phyloP scores from a whole-genome alignment of 2,888 invertebrate species.

The Idaea dimidiata region DNA sequence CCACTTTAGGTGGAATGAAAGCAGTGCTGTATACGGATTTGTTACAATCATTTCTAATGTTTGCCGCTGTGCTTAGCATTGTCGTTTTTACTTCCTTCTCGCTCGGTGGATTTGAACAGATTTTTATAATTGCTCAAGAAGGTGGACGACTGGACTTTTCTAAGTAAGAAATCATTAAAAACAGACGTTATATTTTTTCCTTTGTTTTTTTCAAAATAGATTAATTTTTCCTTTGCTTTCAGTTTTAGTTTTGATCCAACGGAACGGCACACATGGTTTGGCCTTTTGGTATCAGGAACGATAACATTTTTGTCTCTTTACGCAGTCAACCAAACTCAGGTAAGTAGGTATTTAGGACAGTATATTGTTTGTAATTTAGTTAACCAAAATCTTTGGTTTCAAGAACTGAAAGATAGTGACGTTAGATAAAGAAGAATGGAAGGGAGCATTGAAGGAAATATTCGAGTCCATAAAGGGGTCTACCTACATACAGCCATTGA shows the following conservation, averaged over 20 bases:
- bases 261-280: constrained; percentile 90
- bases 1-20: constrained; percentile 94
- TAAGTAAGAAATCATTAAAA: constrained; percentile 72
- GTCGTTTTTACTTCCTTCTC: constrained; percentile 86
- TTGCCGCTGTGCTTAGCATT: constrained; percentile 88
- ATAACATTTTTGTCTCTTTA: constrained; percentile 90
- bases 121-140: constrained; percentile 85
- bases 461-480: no score
- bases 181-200: not conserved
- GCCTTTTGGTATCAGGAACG: constrained; percentile 87
- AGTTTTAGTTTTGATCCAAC: constrained; percentile 91
- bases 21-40: constrained; percentile 94
- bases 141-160: constrained; percentile 86
- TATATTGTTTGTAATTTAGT: no score
- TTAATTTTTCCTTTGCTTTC: constrained; percentile 31
- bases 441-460: not conserved
- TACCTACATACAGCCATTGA: no score
- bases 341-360: constrained; percentile 25
- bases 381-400: no score
- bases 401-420: no score
- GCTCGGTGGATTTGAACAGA: constrained; percentile 84
- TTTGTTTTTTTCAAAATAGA: not conserved
- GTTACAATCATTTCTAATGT: constrained; percentile 92
- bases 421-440: not conserved
- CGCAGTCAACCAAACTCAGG: constrained; percentile 91